phyloP scores from a whole-genome alignment of 2,113 vertebrate species.

The Bambusicola thoracicus region DNA sequence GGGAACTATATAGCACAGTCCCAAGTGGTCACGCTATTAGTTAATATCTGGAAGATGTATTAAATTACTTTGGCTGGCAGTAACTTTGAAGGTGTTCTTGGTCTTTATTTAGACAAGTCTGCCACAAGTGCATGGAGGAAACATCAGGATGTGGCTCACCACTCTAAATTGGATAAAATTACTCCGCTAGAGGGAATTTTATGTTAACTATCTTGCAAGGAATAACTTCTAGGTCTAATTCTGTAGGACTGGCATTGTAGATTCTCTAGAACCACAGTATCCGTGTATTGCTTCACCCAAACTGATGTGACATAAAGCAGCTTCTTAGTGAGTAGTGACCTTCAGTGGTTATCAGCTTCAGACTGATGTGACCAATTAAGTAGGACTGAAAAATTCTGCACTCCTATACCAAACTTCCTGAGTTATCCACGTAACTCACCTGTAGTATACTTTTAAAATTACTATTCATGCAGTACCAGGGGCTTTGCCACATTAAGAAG shows the following conservation, averaged over 20 bases:
- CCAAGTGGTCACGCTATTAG: not conserved
- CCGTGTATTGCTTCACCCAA: not conserved
- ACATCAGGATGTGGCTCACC: not conserved
- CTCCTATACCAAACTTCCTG: not conserved
- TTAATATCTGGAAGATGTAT: not conserved
- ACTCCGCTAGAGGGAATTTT: not conserved
- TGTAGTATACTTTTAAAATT: not conserved
- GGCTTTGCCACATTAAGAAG: not conserved
- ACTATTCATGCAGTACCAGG: not conserved
- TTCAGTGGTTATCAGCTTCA: not conserved
- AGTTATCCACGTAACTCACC: not conserved
- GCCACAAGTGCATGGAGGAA: not conserved
- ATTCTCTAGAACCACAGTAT: not conserved
- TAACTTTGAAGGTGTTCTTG: not conserved
- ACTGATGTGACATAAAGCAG: not conserved
- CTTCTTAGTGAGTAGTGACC: not conserved
- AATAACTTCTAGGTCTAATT: not conserved
- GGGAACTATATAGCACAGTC: not conserved
- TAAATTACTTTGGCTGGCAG: not conserved
- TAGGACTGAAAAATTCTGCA: not conserved
- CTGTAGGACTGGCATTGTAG: not conserved
- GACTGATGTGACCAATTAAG: not conserved
- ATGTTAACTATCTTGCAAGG: not conserved
- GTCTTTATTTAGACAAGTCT: not conserved
- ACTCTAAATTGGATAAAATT: not conserved